Evolutionary conservation across 2,797 vertebrate species (phyloP), one percentile per base, ranked within the genome.

Genomic region (Lerista edwardsae): DNA sequence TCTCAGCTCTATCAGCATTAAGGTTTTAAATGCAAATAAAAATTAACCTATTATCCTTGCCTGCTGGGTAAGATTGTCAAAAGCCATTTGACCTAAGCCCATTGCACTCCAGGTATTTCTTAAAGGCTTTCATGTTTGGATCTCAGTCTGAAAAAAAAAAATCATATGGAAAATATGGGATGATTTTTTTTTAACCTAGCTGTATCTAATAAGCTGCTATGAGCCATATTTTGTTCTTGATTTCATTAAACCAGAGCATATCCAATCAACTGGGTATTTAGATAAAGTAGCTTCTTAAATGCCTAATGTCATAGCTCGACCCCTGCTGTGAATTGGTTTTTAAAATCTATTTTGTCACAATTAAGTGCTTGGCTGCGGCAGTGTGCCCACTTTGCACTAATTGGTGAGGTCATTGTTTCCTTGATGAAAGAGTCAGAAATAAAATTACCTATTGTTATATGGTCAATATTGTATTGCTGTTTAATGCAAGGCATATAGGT

Each of bases 11-110:
- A 84, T 25, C 61, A 79, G 57, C 31, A n/a, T 39, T 29, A 29
- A 75, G 31, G 44, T 72, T n/a, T 84, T 76, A 84, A 84, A 84
- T 84, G 78, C 57, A 84, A 87, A 80, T 87, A 79, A 80, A 79
- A 80, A 80, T 65, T 69, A 80, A 41, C 57, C 72, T 76, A 57
- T 84, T 80, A 71, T 87, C 47, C 55, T 27, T 84, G 77, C 78
- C 65, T 81, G 84, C 51, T 74, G 73, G 39, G 41, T 75, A 0
- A 0, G 76, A 71, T 85, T 90, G 87, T 80, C 34, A 36, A 73
- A 25, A n/a, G 44, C 64, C 34, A 61, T 79, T 71, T 71, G 12
- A 31, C 55, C 19, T 72, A 0, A 17, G 76, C 57, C 47, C 87
- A 81, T 79, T 31, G 51, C 77, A 31, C 21, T 81, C 0, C 0